Percentiles rank a stretch among this genome's conserved stretches.
These are phyloP conservation scores for Dyspetes luteomarginatus DNA, from an alignment of 2,888 invertebrate species.

Conservation along the genomic window DNA sequence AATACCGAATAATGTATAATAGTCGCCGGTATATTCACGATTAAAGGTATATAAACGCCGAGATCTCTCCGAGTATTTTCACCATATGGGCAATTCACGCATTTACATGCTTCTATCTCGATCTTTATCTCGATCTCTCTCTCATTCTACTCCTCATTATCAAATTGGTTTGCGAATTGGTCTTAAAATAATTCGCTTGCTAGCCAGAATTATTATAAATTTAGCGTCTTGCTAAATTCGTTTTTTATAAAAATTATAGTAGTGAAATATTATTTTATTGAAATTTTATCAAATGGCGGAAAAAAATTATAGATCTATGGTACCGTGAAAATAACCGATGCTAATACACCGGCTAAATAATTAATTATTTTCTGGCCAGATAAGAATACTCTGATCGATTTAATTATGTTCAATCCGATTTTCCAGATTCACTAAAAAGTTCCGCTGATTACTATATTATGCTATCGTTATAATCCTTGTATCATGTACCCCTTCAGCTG, in stretches of 20 bases:
- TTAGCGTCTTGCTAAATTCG: background rate
- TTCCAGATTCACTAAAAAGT: background rate
- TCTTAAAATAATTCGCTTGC: background rate
- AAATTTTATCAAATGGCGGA: too few relatives aligned
- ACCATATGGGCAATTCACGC: background rate
- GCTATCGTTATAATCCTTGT: background rate
- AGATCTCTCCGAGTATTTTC: background rate
- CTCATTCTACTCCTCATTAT: too few relatives aligned
- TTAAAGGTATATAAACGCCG: background rate
- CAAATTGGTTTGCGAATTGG: background rate
- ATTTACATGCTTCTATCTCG: background rate
- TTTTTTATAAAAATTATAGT: background rate
- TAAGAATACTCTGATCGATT: too few relatives aligned
- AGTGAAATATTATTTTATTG: background rate
- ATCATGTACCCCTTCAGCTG: constrained; percentile 8
- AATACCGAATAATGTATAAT: constrained; percentile 58
- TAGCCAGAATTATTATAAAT: background rate
- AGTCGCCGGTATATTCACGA: constrained; percentile 37
- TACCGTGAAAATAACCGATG: background rate
- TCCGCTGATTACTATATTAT: background rate
- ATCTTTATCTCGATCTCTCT: background rate
- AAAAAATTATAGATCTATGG: too few relatives aligned
- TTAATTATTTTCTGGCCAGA: background rate
- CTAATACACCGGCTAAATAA: too few relatives aligned
- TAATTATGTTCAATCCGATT: too few relatives aligned